Percentiles rank a stretch among this genome's conserved stretches.
Evolutionary conservation across 2,888 invertebrate species (phyloP).

Genomic region (Cloeon dipterum): DNA sequence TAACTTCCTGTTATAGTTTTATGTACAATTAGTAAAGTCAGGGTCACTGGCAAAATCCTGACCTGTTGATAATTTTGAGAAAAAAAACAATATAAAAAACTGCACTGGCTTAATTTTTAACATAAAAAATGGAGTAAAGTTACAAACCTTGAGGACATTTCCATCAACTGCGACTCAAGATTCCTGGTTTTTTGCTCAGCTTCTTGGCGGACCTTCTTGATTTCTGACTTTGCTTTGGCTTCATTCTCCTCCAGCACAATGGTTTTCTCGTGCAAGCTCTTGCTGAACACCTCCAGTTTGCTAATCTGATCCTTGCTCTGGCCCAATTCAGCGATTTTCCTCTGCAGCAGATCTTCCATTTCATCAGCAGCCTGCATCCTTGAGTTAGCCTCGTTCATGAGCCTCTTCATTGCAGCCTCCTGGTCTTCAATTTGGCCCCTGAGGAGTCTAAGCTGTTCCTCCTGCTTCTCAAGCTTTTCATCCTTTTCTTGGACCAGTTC

Average conservation of each 20-base stretch:
- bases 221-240: background rate
- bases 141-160: background rate
- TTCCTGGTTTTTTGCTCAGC: background rate
- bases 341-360: constrained; percentile 1
- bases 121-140: too few relatives aligned
- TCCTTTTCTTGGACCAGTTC: background rate
- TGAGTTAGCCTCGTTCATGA: background rate
- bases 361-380: background rate
- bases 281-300: background rate
- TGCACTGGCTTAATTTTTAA: too few relatives aligned
- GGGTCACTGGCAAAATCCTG: too few relatives aligned
- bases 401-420: background rate
- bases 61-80: too few relatives aligned
- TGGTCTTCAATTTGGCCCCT: background rate
- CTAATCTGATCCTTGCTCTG: background rate
- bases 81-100: too few relatives aligned
- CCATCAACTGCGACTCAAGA: background rate
- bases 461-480: background rate
- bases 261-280: background rate
- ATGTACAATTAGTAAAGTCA: too few relatives aligned
- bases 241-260: background rate
- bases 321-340: background rate
- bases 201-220: background rate
- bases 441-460: background rate
- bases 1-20: too few relatives aligned